Evolutionary conservation across 2,797 vertebrate genomes (phyloP), one percentile per base, ranked within the genome.

Genomic region (Peromyscus eremicus): DNA sequence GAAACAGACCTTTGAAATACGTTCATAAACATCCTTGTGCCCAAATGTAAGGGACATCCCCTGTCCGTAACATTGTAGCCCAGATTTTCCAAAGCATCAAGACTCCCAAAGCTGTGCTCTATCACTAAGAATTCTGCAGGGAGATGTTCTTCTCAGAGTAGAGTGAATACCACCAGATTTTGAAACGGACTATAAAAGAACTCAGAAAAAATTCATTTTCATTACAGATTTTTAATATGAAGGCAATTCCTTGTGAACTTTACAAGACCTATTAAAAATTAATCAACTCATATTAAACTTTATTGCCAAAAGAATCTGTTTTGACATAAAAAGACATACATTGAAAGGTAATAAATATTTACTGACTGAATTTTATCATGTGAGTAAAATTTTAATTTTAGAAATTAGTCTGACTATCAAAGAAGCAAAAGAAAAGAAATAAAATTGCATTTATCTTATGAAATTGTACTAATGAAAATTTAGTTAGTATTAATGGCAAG

Each of bases 281-380:
- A 60, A 91, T 43, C 83, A 89, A 84, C 89, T 96, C 6, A 2
- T 19, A 8, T 17, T 94, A 1, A 5, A 83, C 46, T 82, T 84
- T 19, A 93, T 57, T 64, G 12, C 32, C 46, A 92, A 97, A 95
- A 85, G 75, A 29, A 1, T 93, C 12, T 3, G 23, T 46, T 94
- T 95, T 77, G 12, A 91, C 92, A 57, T 40, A 40, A 95, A 0
- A 85, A 34, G 12, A 2, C 0, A 89, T 96, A 98, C 32, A 32
- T 0, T 82, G 0, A 34, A 11, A 10, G 40, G 2, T 76, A 81
- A 52, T 87, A 27, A 89, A 92, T 75, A 17, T 96, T 95, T 92
- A 2, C 6, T 3, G n/a, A 76, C 94, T 95, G 4, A 82, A 75
- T 68, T 32, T 92, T 75, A 86, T 66, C 88, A 90, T 97, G 93